Conservation (phyloP, 1,140 invertebrate genomes). For the Pachypsylla venusta region DNA sequence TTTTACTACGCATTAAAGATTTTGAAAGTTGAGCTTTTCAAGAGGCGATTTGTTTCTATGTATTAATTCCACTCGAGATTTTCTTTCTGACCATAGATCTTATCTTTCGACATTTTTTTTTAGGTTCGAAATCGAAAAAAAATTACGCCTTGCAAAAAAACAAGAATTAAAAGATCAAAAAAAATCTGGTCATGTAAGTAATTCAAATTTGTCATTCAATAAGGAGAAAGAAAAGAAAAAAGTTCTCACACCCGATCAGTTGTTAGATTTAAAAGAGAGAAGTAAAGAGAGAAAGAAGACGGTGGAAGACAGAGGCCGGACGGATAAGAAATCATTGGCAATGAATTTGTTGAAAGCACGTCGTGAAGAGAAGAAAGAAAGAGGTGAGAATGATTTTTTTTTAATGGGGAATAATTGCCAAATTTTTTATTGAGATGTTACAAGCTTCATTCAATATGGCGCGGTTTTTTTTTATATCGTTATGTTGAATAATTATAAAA, state of each 20-base stretch:
- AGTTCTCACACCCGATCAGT: slow-evolving; percentile 30
- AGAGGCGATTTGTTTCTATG: no score
- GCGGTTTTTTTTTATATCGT: no score
- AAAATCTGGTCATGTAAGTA: slow-evolving; percentile 33
- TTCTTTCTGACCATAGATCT: no score
- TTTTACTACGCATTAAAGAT: no score
- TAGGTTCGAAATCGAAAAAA: slow-evolving; percentile 93
- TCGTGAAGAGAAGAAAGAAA: slow-evolving; percentile 64
- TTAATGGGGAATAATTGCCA: no score
- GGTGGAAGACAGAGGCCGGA: slow-evolving; percentile 67
- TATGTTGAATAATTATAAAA: no score
- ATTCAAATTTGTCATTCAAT: slow-evolving; percentile 44
- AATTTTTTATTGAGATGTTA: no score
- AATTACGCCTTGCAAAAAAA: slow-evolving; percentile 71
- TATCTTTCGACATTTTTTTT: no score
- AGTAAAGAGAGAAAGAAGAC: slow-evolving; percentile 84
- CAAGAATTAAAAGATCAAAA: slow-evolving; percentile 53
- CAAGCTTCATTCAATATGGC: no score
- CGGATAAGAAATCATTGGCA: slow-evolving; percentile 78
- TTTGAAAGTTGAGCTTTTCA: no score
- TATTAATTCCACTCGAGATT: no score
- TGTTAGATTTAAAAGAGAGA: slow-evolving; percentile 54
- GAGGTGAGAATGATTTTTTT: no score
- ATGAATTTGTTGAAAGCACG: slow-evolving; percentile 81
- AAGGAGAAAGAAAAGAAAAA: slow-evolving; percentile 31